Evolutionary conservation across 2,797 vertebrate species (phyloP), one percentile per base, ranked within the genome.

Genomic region (Clarias laeviceps): DNA sequence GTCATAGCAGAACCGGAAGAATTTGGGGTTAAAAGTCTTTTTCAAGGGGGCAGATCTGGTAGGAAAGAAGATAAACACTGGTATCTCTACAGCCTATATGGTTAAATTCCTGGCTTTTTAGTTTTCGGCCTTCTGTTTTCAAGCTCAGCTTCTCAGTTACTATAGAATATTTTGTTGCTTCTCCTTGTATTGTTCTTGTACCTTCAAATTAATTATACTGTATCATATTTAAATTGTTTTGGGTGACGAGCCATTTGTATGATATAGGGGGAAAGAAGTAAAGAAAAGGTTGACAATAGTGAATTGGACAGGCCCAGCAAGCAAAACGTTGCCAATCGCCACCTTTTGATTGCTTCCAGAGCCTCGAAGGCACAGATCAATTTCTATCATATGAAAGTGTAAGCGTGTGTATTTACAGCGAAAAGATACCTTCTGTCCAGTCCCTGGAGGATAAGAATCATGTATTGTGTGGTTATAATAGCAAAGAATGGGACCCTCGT

Each of bases 331-430:
- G 90, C 92, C 93, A 94, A 93, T 94, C 93, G 93, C 93, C 92
- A 91, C 91, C 91, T 94, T 76, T 82, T 93, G 94, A 95, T 95
- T 94, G 93, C 90, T 91, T 94, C 89, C 85, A 90, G 88, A 92
- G 87, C 88, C 93, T 87, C 87, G 1, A 59, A 82, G 88, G 90
- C 86, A 80, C 50, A 29, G 87, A 93, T 94, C 84, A 89, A 94
- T 94, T 88, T 72, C 45, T 18, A 65, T 68, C 90, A 87, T 85
- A 85, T 87, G 65, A 59, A 0, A 79, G 79, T 88, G 87, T 88
- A 88, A 57, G 29, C 82, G 18, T 85, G 83, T 85, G 83, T 81
- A 18, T 29, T 45, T 29, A 80, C 34, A 87, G 29, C 56, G 8
- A 22, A 68, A 56, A n/a, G 65, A 83, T 57, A 59, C 73, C 56